Evolutionary conservation across 2,888 invertebrate genomes (phyloP), one percentile per base, ranked within the genome.

Genomic region (Heteromurus nitidus): DNA sequence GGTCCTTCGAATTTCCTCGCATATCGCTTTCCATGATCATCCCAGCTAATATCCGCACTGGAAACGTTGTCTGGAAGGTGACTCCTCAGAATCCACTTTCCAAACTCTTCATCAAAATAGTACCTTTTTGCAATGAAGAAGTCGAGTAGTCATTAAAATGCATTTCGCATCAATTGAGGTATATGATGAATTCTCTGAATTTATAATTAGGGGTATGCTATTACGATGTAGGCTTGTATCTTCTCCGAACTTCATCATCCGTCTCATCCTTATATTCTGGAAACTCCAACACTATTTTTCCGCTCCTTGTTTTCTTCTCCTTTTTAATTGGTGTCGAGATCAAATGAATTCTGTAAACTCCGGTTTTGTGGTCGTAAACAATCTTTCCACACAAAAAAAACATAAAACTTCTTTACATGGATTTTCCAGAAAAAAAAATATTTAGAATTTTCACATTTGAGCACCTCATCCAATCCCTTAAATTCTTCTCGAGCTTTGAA

Each of bases 1-100:
- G 24, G 60, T 2, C 83, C 83, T 47, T 83, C 83, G 13, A 68
- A 64, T 60, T 81, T 83, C 30, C 73, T 55, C 0, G 77, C 50
- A 58, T 62, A 77, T 7, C 81, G 42, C 20, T 74, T 70, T 11
- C 83, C 83, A 62, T 81, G 81, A 30, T 80, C 83, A 22, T 83
- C 83, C 68, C 62, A 83, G 0, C 22, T 11, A 9, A 83, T 74
- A 18, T 83, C 82, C 3, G 2, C 16, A 2, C 36, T 24, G 26
- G 2, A 26, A 1, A 67, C 82, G 3, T 50, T 47, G 18, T 36
- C 58, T 3, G 69, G 69, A 0, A 64, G 50, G 3, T 74, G 65
- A 50, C 18, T n/a, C 24, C 58, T 65, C n/a, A 75, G 18, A 5
- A 64, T 22, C 77, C 73, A 79, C 30, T 74, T 82, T 9, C 73